These are phyloP conservation scores for Stomatorhinus ivindoensis DNA, from an alignment of 2,113 vertebrate genomes.

Conservation along the genomic window DNA sequence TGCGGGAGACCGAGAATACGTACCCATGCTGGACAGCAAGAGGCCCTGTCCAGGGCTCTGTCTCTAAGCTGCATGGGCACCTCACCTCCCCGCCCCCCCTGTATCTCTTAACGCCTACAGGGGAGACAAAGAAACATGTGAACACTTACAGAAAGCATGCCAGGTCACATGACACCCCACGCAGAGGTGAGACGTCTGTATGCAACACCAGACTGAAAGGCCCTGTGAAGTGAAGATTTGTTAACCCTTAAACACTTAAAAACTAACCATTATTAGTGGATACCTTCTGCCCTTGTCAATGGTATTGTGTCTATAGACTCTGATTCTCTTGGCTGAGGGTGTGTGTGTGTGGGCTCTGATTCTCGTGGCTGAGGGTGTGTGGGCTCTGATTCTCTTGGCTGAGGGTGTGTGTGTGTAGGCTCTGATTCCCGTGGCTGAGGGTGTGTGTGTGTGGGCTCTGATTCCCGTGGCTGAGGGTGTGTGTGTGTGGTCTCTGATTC, in stretches of 20 bases:
- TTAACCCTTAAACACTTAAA: neutral
- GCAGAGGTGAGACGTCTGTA: neutral
- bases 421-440: too few species aligned
- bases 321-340: neutral
- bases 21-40: constrained; percentile 33
- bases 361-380: too few species aligned
- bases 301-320: neutral
- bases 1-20: constrained; percentile 30
- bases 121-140: neutral
- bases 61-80: constrained; percentile 29
- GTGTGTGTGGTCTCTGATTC: too few species aligned
- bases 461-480: too few species aligned
- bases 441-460: too few species aligned
- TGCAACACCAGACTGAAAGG: neutral
- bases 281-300: neutral
- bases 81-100: constrained; percentile 28
- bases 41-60: constrained; percentile 23
- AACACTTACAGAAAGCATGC: neutral
- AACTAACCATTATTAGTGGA: neutral
- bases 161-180: neutral
- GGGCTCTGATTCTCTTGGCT: too few species aligned
- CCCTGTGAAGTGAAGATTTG: neutral
- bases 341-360: too few species aligned
- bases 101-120: constrained; percentile 2
- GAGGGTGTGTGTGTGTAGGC: too few species aligned